Base-by-base conservation (phyloP, 1,140 invertebrate genomes). In the Calliopsis andreniformis region DNA sequence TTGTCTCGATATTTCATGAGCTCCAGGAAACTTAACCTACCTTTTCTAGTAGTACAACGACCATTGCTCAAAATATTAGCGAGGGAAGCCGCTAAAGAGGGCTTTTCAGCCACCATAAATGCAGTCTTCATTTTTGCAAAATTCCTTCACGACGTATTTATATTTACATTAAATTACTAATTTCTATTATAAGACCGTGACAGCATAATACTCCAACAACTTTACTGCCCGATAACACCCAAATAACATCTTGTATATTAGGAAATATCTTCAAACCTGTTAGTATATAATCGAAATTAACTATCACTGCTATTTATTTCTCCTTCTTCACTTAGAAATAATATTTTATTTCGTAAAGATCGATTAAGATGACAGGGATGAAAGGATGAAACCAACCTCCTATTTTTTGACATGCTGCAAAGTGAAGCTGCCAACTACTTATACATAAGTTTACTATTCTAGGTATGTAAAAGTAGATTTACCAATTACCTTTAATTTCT, bases 51-150 rank as follows among this genome's bases (percentile, higher is more conserved):
- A 14, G 92, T 94, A 89, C 95, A 94, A 87, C 95, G 95, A 59
- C 96, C 96, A 92, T 98, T 97, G 77, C 98, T 99, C 67, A 99
- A 93, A 87, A 99, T 99, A 89, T 95, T 96, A 0, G 99, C 98
- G 39, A 99, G 93, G 39, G 98, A 98, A 87, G 97, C 95, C 23
- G 99, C 99, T 89, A 99, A 91, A 58, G 98, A 99, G 10, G 99
- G 99, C 95, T 99, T 99, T 91, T 99, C 99, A 80, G 99, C 99
- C 76, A 99, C 98, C 99, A 99, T 99, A 81, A 99, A 95, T 47
- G 97, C 98, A 8, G 94, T 96, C 92, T 96, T 98, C 98, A 98
- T 97, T 79, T 89, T 62, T 75, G 2, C 28, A 10, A 6, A 43
- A 51, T 56, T 58, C 55, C 2, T 20, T 53, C 42, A 30, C 4